A percentile compares a stretch with the other conserved stretches of the same genome.
phyloP scores from a whole-genome alignment of 1,140 invertebrate species.

The Cheumatopsyche charites region DNA sequence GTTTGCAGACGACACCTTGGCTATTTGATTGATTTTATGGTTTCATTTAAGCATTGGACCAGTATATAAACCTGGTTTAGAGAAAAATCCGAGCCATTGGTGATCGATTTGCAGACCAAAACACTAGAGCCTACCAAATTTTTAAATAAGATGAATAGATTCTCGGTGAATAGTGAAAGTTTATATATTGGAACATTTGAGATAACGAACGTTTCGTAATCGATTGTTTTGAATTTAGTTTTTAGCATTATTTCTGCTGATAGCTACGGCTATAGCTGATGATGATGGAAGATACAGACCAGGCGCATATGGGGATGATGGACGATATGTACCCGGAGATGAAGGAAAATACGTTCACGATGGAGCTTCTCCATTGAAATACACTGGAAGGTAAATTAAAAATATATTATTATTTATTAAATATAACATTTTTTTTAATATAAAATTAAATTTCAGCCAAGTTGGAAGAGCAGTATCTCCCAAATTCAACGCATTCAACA shows the following conservation, averaged over 20 bases:
- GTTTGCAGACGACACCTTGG: constrained; percentile 33
- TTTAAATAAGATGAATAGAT: constrained; percentile 28
- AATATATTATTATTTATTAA: neutral
- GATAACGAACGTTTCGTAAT: neutral
- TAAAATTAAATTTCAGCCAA: neutral
- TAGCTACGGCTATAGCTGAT: constrained; percentile 49
- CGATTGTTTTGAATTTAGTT: constrained; percentile 14
- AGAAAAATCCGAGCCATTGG: constrained; percentile 34
- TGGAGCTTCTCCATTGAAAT: neutral
- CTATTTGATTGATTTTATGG: constrained; percentile 41
- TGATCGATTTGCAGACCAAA: constrained; percentile 1
- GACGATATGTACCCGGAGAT: constrained; percentile 47
- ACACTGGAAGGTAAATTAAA: neutral
- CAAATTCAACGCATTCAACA: constrained; percentile 13
- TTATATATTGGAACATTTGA: neutral
- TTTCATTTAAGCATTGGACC: constrained; percentile 12
- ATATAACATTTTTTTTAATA: neutral
- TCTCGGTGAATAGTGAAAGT: constrained; percentile 29
- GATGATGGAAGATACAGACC: constrained; percentile 57
- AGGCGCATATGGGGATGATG: constrained; percentile 52
- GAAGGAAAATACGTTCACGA: constrained; percentile 48
- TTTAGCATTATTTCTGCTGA: constrained; percentile 31
- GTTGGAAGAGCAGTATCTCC: neutral
- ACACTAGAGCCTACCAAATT: neutral
- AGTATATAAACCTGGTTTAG: constrained; percentile 43